Conservation (phyloP, 2,797 vertebrate genomes). For the Mus minutoides region DNA sequence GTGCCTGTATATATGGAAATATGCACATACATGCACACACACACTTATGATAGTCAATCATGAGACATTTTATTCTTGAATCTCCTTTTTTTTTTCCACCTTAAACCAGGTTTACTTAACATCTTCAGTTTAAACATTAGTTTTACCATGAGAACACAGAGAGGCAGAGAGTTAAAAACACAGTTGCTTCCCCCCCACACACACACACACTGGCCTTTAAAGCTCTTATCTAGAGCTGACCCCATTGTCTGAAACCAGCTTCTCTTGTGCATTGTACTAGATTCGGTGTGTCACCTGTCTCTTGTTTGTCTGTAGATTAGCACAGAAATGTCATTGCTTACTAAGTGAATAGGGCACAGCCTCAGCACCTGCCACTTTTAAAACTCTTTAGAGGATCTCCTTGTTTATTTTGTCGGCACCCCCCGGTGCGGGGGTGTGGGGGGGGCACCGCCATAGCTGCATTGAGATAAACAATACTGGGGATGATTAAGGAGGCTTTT, state of each 20-base stretch:
- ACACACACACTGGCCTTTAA: conserved; percentile 73
- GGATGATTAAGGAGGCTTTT: conserved; percentile 91
- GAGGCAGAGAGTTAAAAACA: conserved; percentile 71
- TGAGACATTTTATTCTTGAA: conserved; percentile 11
- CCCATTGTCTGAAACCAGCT: conserved; percentile 75
- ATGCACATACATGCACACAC: no score
- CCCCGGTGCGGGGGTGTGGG: no score
- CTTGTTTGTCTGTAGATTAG: conserved; percentile 90
- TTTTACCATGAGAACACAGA: conserved; percentile 65
- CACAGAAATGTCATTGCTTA: conserved; percentile 88
- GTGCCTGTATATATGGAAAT: not conserved
- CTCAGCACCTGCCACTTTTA: conserved; percentile 96
- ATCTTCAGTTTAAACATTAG: conserved; percentile 60
- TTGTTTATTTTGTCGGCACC: conserved; percentile 92
- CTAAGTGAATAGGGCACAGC: conserved; percentile 92
- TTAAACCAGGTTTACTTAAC: conserved; percentile 49
- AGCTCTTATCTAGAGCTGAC: conserved; percentile 82
- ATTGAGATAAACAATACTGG: conserved; percentile 90
- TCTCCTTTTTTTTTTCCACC: conserved; percentile 38
- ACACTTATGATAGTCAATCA: not conserved
- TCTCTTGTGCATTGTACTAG: conserved; percentile 81
- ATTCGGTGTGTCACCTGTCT: conserved; percentile 89
- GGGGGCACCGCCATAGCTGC: conserved; percentile 92
- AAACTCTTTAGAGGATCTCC: conserved; percentile 91
- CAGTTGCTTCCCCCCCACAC: conserved; percentile 49